Evolutionary conservation across 2,113 vertebrate genomes (phyloP).

Genomic region (Brevimyrus niger): DNA sequence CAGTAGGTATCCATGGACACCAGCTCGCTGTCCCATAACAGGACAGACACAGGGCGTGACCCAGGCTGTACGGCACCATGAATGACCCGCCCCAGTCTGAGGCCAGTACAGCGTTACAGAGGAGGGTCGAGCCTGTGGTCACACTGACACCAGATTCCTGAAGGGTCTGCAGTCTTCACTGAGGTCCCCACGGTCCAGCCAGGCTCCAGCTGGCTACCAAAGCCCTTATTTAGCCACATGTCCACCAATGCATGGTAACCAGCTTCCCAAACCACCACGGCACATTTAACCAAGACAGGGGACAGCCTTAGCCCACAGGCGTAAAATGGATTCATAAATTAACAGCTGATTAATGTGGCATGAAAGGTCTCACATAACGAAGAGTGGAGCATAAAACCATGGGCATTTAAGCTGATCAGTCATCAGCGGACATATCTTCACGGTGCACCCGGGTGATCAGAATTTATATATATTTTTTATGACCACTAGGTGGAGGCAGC

Average conservation of each 20-base stretch:
- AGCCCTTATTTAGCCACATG: constrained; percentile 31
- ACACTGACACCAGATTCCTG: not conserved
- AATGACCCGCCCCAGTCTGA: not conserved
- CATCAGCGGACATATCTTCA: too few relatives aligned
- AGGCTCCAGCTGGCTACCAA: constrained; percentile 11
- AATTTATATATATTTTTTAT: not conserved
- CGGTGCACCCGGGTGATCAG: too few relatives aligned
- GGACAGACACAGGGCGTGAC: not conserved
- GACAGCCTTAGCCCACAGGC: not conserved
- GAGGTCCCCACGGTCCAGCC: constrained; percentile 21
- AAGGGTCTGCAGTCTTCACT: not conserved
- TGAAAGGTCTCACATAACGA: not conserved
- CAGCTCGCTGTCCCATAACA: constrained; percentile 13
- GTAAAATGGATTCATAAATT: not conserved
- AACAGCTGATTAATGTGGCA: not conserved
- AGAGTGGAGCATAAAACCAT: not conserved
- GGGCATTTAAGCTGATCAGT: too few relatives aligned
- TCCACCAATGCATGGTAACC: constrained; percentile 32
- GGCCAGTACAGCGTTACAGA: not conserved
- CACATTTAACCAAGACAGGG: not conserved
- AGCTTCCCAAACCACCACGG: constrained; percentile 33
- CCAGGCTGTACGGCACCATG: not conserved
- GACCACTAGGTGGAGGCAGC: not conserved
- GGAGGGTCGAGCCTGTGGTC: not conserved
- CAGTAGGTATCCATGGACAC: constrained; percentile 4